Conservation (phyloP, 1,140 invertebrate species). For the Cotesia typhae region DNA sequence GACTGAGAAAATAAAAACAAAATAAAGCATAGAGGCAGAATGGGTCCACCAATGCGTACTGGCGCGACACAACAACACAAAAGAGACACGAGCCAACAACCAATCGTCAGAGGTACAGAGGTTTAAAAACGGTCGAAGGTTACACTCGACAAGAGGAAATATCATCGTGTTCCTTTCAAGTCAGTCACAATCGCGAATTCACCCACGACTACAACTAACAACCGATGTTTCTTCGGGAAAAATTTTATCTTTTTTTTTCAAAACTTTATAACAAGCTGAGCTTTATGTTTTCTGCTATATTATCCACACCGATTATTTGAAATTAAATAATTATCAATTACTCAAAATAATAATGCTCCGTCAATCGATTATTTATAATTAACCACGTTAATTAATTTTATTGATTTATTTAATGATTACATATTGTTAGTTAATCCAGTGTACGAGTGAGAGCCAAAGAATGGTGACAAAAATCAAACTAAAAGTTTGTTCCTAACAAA, state of each 20-base stretch:
- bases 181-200: neutral
- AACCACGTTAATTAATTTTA: too few relatives aligned
- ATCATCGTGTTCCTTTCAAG: neutral
- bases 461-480: constrained; percentile 25
- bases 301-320: too few relatives aligned
- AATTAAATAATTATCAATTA: too few relatives aligned
- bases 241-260: too few relatives aligned
- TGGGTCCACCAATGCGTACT: neutral
- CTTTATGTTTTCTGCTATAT: too few relatives aligned
- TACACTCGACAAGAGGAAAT: neutral
- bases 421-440: too few relatives aligned
- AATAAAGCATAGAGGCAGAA: neutral
- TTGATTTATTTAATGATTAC: too few relatives aligned
- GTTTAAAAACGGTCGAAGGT: constrained; percentile 19
- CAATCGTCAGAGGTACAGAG: neutral
- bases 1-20: neutral
- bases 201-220: neutral
- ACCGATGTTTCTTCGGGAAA: neutral
- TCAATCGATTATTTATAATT: too few relatives aligned
- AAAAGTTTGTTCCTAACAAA: constrained; percentile 23
- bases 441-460: neutral
- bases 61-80: neutral
- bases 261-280: too few relatives aligned
- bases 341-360: too few relatives aligned
- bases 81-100: neutral